Base-by-base conservation (phyloP, 2,888 invertebrate genomes). In the Brachypalpus laphriformis region DNA sequence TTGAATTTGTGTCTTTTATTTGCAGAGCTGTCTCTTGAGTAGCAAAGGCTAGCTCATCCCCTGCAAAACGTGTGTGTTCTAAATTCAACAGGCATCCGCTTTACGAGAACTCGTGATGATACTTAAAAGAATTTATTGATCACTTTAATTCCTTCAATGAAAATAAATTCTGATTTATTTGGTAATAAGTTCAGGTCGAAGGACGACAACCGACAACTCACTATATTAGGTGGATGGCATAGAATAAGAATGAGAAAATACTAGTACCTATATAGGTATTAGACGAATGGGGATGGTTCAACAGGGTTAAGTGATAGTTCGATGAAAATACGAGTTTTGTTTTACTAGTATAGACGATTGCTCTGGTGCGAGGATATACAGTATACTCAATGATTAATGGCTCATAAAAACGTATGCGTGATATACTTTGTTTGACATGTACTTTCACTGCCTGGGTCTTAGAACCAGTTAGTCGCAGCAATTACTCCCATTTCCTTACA, bases 81-180 rank as follows among this genome's bases (percentile, higher is more conserved):
- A 88, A 88, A 89, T 89, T 89, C 89, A 89, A 89, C 89, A 88
- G 89, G 89, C 89, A 87, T 88, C 40, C 86, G 72, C 28, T 72
- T 72, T 86, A 77, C 81, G 82, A 86, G 82, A 59, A 81, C 71
- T 59, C 76, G 76, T 77, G 82, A 76, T 87, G 87, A 89, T 89
- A 89, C 89, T 89, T 90, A 89, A 91, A 91, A 89, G 90, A 91
- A 91, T 91, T 91, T 91, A 91, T 91, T 90, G 91, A 91, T 91
- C 91, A 90, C 91, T 91, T 91, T 91, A 91, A 91, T 91, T 91
- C 90, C 88, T 89, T 90, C 90, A 91, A 90, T 90, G 91, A 90
- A 91, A 91, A 91, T 91, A 91, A 91, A 91, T 91, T 91, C 91
- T 91, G 91, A 91, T 91, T 91, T 91, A 91, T 91, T 86, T 91